These are phyloP conservation scores for Cynodonichthys magdalenae DNA, from an alignment of 2,797 vertebrate species.

Conservation along the genomic window DNA sequence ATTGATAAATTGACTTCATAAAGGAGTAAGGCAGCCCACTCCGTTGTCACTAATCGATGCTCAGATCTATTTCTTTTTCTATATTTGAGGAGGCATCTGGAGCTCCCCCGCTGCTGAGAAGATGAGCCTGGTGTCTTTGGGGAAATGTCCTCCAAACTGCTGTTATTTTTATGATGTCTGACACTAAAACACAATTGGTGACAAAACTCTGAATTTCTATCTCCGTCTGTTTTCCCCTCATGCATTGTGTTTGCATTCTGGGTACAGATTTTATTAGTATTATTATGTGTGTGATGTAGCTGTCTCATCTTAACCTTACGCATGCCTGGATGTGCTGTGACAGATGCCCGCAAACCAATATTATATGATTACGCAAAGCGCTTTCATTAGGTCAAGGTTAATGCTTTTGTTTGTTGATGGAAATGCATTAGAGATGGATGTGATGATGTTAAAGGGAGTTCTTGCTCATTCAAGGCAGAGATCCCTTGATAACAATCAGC, in stretches of 20 bases:
- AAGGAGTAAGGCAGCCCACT: constrained; percentile 76
- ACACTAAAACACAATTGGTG: constrained; percentile 51
- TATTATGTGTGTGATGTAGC: constrained; percentile 61
- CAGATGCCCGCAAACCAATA: constrained; percentile 65
- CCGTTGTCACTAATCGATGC: constrained; percentile 76
- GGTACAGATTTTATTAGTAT: not conserved
- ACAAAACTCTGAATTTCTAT: constrained; percentile 50
- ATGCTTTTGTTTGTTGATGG: constrained; percentile 71
- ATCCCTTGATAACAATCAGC: constrained; percentile 35
- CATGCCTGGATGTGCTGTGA: constrained; percentile 53
- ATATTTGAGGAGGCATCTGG: constrained; percentile 63
- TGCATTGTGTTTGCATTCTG: constrained; percentile 40
- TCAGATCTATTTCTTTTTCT: constrained; percentile 72
- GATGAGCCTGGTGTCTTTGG: constrained; percentile 56
- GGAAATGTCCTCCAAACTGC: constrained; percentile 67
- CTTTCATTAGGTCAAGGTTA: constrained; percentile 61
- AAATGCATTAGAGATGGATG: constrained; percentile 56
- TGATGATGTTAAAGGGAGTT: constrained; percentile 37
- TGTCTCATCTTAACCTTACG: constrained; percentile 64
- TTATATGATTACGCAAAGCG: constrained; percentile 63
- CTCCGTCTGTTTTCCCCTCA: constrained; percentile 1
- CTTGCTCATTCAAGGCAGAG: constrained; percentile 44
- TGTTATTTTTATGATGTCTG: constrained; percentile 58
- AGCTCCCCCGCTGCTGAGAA: constrained; percentile 41
- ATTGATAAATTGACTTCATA: constrained; percentile 82